A percentile compares a stretch with the other conserved stretches of the same genome.
phyloP scores from a whole-genome alignment of 2,113 vertebrate genomes.

The Tautogolabrus adspersus region DNA sequence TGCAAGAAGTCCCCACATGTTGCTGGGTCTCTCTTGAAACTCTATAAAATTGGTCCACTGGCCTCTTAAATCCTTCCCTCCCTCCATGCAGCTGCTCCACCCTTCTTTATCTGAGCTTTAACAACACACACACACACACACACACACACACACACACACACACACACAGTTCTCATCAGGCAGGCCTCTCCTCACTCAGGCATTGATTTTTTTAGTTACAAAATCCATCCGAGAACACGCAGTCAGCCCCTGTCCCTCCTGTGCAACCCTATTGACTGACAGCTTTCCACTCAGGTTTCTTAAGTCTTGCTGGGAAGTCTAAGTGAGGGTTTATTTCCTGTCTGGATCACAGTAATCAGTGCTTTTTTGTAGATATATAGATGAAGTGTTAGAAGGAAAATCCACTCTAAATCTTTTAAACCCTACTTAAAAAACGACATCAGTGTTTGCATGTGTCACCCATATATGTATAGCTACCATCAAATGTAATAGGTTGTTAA shows the following conservation, averaged over 20 bases:
- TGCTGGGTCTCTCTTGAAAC: constrained; percentile 10
- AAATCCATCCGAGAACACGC: constrained; percentile 38
- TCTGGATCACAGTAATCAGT: neutral
- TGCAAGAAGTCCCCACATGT: constrained; percentile 17
- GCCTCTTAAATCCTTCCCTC: constrained; percentile 30
- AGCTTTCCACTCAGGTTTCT: neutral
- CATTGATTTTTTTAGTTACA: constrained; percentile 46
- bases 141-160: too few relatives aligned
- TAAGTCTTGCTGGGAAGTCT: constrained; percentile 2
- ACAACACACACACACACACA: constrained; percentile 28
- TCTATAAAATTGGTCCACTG: constrained; percentile 38
- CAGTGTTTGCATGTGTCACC: neutral
- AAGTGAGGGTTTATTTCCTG: neutral
- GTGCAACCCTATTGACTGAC: constrained; percentile 7
- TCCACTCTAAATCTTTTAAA: neutral
- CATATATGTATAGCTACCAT: neutral
- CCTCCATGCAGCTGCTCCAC: neutral
- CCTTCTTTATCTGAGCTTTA: constrained; percentile 3
- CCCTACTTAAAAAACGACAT: neutral
- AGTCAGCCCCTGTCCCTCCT: constrained; percentile 2
- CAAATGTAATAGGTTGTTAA: neutral
- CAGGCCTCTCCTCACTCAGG: constrained; percentile 1
- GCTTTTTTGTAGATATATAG: neutral
- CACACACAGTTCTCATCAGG: constrained; percentile 31
- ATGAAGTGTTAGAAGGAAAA: neutral